Evolutionary conservation across 2,888 invertebrate genomes (phyloP).

Genomic region (Rhaphigaster nebulosa): DNA sequence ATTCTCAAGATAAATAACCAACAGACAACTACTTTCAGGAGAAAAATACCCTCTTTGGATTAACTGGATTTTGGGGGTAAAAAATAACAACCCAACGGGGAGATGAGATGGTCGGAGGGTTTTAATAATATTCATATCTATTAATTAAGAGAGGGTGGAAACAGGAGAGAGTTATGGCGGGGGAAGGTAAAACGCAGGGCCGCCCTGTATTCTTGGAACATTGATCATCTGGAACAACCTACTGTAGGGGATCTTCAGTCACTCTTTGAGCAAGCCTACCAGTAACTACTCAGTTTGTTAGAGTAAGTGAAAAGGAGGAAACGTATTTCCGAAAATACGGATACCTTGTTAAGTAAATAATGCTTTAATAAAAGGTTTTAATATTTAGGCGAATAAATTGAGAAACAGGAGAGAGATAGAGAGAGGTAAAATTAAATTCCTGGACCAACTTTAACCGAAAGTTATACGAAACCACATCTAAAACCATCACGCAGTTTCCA

Average conservation of each 20-base stretch:
- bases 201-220: not conserved
- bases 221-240: conserved; percentile 22
- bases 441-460: not conserved
- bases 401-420: not conserved
- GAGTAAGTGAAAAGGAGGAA: not conserved
- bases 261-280: not conserved
- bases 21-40: conserved; percentile 38
- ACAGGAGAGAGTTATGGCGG: conserved; percentile 41
- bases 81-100: conserved; percentile 37
- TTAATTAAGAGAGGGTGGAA: conserved; percentile 53
- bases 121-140: conserved; percentile 57
- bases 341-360: not conserved
- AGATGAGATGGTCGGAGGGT: conserved; percentile 50
- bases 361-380: conserved; percentile 6
- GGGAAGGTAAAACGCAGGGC: conserved; percentile 36
- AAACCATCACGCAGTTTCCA: not conserved
- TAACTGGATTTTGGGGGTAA: conserved; percentile 34
- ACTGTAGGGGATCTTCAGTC: not conserved
- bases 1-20: conserved; percentile 40
- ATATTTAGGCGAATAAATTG: not conserved
- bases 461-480: not conserved
- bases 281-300: not conserved
- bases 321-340: not conserved
- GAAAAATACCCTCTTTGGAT: conserved; percentile 23
- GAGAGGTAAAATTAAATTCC: conserved; percentile 10